phyloP scores from a whole-genome alignment of 1,140 invertebrate genomes.

The Nylanderia fulva region DNA sequence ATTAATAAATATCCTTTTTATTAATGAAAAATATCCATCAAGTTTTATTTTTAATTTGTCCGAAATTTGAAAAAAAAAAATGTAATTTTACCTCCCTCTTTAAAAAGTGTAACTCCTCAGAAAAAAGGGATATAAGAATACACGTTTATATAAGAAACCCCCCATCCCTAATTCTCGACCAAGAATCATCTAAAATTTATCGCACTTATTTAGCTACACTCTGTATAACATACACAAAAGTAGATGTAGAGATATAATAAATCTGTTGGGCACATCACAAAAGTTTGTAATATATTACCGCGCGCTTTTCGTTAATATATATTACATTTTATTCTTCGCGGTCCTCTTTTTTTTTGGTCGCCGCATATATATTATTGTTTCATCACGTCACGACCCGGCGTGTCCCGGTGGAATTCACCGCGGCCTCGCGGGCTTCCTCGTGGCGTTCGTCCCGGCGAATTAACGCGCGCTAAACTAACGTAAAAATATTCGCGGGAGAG shows the following conservation, averaged over 20 bases:
- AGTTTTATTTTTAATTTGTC: too few species aligned
- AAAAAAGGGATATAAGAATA: too few species aligned
- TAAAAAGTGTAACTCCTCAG: too few species aligned
- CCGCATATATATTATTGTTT: constrained; percentile 34
- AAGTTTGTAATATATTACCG: constrained; percentile 3
- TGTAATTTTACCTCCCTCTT: too few species aligned
- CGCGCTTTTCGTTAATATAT: constrained; percentile 1
- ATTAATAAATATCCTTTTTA: too few species aligned
- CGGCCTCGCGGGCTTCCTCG: not conserved
- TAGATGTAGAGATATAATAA: not conserved
- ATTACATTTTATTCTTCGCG: constrained; percentile 37
- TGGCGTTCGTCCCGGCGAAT: constrained; percentile 34
- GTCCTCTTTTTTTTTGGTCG: not conserved
- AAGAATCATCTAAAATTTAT: too few species aligned
- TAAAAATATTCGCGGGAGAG: constrained; percentile 52
- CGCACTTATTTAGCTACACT: too few species aligned
- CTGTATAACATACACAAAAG: not conserved
- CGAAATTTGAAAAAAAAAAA: too few species aligned
- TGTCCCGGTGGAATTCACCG: constrained; percentile 27
- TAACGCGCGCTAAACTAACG: constrained; percentile 57
- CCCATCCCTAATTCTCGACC: too few species aligned
- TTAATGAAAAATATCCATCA: too few species aligned
- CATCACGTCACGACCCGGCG: constrained; percentile 33
- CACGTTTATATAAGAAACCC: too few species aligned
- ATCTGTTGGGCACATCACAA: not conserved